Conservation (phyloP, 2,113 vertebrate species). For the Megaptera novaeangliae region DNA sequence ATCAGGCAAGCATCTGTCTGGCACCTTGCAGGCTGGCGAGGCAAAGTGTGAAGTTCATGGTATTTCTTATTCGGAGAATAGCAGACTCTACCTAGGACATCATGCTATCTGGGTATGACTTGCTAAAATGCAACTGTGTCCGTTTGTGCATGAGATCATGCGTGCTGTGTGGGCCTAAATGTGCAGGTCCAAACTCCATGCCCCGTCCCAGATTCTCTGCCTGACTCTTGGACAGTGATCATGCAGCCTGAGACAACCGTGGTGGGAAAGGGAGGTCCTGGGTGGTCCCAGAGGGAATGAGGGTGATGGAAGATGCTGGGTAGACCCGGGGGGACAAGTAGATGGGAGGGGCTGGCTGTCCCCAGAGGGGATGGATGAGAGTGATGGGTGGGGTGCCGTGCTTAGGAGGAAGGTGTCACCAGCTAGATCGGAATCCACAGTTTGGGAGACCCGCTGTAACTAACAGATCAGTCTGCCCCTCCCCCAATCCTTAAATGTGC, state of each 20-base stretch:
- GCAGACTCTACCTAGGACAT: not conserved
- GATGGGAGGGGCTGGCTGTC: not conserved
- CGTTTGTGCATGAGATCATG: not conserved
- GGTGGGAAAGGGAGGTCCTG: not conserved
- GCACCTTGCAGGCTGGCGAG: not conserved
- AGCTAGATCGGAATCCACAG: not conserved
- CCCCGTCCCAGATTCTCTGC: not conserved
- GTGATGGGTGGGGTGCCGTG: not conserved
- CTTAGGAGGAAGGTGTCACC: not conserved
- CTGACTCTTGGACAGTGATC: not conserved
- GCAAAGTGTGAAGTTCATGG: not conserved
- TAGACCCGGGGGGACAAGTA: no score
- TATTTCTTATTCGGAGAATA: not conserved
- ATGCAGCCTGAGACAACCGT: not conserved
- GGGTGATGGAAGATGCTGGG: not conserved
- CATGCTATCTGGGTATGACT: not conserved
- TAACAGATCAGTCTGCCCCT: not conserved
- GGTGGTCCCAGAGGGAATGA: not conserved
- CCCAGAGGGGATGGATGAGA: not conserved
- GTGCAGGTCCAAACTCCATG: not conserved
- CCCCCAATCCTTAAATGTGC: not conserved
- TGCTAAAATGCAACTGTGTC: not conserved
- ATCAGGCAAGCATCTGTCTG: not conserved
- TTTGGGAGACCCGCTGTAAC: not conserved
- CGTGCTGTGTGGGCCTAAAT: not conserved